Evolutionary conservation across 1,140 invertebrate genomes (phyloP).

Genomic region (Lamellibrachia luymesi): DNA sequence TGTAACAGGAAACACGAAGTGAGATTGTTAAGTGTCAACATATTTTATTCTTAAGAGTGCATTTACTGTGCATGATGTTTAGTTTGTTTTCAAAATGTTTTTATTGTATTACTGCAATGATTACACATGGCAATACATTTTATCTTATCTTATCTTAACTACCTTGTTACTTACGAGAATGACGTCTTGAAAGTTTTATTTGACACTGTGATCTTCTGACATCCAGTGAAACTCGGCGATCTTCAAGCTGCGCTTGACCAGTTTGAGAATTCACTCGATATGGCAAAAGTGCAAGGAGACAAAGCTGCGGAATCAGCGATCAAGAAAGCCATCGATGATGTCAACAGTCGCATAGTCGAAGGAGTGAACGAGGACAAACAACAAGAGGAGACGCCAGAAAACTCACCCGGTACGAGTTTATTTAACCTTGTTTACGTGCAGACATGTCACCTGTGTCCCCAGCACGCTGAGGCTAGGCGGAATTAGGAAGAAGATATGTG

Average conservation of each 20-base stretch:
- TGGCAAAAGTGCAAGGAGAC: conserved; percentile 47
- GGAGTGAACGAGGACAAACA: conserved; percentile 19
- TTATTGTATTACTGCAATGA: too few relatives aligned
- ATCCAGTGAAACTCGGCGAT: conserved; percentile 49
- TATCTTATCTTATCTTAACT: not conserved
- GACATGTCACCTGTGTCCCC: too few relatives aligned
- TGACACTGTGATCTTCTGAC: not conserved
- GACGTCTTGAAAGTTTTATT: not conserved
- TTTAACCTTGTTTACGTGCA: not conserved
- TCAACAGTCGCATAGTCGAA: conserved; percentile 40
- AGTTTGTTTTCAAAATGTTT: too few relatives aligned
- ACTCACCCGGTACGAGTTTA: not conserved
- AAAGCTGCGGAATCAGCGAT: conserved; percentile 45
- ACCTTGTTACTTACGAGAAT: not conserved
- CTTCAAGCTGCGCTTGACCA: conserved; percentile 44
- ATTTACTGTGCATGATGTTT: too few relatives aligned
- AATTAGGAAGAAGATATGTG: not conserved
- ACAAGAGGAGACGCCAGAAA: not conserved
- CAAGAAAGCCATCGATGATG: conserved; percentile 48
- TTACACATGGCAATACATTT: not conserved
- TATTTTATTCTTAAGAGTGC: too few relatives aligned
- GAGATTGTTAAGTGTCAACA: too few relatives aligned
- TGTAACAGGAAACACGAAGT: too few relatives aligned
- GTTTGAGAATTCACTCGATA: conserved; percentile 45
- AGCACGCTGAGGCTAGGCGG: too few relatives aligned